Percentiles rank a stretch among this genome's conserved stretches.
phyloP scores from a whole-genome alignment of 2,113 vertebrate species.

The Mormyrus iriodes region DNA sequence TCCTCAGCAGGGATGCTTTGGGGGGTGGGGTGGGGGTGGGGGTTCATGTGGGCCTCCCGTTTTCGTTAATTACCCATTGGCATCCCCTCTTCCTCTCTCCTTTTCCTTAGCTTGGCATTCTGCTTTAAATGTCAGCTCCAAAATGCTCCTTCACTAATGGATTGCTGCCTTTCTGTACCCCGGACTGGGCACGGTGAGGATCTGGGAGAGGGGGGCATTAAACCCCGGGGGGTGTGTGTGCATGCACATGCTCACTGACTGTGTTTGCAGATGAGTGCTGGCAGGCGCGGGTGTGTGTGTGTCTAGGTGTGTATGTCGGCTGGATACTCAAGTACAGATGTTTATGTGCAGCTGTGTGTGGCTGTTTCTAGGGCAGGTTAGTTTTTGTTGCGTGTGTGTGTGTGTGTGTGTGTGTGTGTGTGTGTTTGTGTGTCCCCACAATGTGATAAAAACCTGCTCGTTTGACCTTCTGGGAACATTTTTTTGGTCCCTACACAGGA shows the following conservation, averaged over 20 bases:
- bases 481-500: too few relatives aligned
- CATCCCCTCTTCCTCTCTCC: slow-evolving; percentile 24
- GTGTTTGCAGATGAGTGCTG: background rate
- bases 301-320: background rate
- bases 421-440: too few relatives aligned
- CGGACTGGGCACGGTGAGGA: slow-evolving; percentile 37
- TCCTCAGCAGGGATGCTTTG: slow-evolving; percentile 17
- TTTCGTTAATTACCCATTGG: slow-evolving; percentile 21
- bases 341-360: background rate
- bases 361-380: background rate
- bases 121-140: slow-evolving; percentile 44
- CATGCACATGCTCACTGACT: background rate
- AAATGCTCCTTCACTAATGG: slow-evolving; percentile 37
- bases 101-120: slow-evolving; percentile 24
- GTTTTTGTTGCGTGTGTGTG: background rate
- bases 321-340: background rate
- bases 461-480: too few relatives aligned
- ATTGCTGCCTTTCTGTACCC: slow-evolving; percentile 44
- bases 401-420: slow-evolving; percentile 10
- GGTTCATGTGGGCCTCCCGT: slow-evolving; percentile 9
- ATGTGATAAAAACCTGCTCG: too few relatives aligned
- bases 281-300: background rate
- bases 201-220: slow-evolving; percentile 14
- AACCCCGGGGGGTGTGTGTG: background rate
- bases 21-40: too few relatives aligned